These are phyloP conservation scores for Pachypanchax playfairii DNA, from an alignment of 2,113 vertebrate genomes.

Conservation along the genomic window DNA sequence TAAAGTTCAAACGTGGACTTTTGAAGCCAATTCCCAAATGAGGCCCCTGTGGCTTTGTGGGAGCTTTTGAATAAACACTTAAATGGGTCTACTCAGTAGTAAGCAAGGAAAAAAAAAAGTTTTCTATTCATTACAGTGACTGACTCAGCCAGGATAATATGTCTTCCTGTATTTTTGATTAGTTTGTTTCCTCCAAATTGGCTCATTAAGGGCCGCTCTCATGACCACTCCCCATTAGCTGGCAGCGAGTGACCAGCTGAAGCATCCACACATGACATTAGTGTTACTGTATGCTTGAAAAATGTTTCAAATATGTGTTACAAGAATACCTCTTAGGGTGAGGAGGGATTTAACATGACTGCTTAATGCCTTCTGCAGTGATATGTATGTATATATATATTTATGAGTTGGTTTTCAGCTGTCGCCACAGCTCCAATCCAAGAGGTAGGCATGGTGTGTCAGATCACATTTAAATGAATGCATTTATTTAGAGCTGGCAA, in stretches of 20 bases:
- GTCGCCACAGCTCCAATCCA: constrained; percentile 16
- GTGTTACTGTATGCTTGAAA: constrained; percentile 5
- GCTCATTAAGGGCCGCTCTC: constrained; percentile 41
- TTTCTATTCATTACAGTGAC: constrained; percentile 44
- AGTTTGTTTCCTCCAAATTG: constrained; percentile 42
- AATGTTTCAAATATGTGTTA: constrained; percentile 9
- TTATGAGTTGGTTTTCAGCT: background rate
- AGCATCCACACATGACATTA: constrained; percentile 17
- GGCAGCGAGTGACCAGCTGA: constrained; percentile 14
- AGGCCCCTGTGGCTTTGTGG: constrained; percentile 52
- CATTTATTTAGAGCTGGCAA: constrained; percentile 57
- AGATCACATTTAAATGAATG: constrained; percentile 43
- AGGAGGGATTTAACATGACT: constrained; percentile 14
- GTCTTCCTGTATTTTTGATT: constrained; percentile 25
- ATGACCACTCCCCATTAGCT: constrained; percentile 25
- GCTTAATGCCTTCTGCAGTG: constrained; percentile 6
- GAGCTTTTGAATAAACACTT: constrained; percentile 34
- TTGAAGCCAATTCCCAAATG: constrained; percentile 39
- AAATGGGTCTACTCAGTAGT: constrained; percentile 33
- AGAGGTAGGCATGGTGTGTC: constrained; percentile 37
- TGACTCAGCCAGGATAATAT: constrained; percentile 30
- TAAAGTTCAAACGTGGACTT: constrained; percentile 62
- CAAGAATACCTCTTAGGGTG: background rate
- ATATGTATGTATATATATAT: constrained; percentile 4
- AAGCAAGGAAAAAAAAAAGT: constrained; percentile 19